Evolutionary conservation across 2,797 vertebrate genomes (phyloP), one percentile per base, ranked within the genome.

Genomic region (Harpagifer antarcticus): DNA sequence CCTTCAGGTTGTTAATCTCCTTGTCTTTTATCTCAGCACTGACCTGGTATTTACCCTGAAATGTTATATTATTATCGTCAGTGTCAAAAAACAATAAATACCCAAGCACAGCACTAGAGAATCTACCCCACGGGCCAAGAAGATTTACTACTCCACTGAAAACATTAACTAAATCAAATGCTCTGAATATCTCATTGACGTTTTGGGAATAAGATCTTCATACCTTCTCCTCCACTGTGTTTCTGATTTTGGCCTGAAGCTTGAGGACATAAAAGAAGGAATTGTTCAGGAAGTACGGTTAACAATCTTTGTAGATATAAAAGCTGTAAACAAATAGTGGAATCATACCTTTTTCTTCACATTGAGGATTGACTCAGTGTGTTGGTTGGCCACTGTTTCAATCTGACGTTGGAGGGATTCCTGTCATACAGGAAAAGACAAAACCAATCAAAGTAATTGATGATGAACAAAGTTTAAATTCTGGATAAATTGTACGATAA

Each of bases 211-310:
- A 16, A 50, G 43, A 17, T 3, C 23, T 45, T 85, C 74, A 37
- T 96, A 99, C 98, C 97, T 97, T 98, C 91, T 98, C 97, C 91
- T 95, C 96, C 90, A 98, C 96, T 65, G 93, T 70, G 81, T 84
- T 90, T 92, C 92, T 95, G 84, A 97, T 91, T 93, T 93, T 96
- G 91, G 89, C 84, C 92, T 98, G 97, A 74, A 98, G 95, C 97
- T 97, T 78, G 27, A 89, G 63, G 43, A 49, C 27, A 49, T 31
- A 65, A 43, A 15, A 85, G 3, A 50, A 37, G 33, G 33, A 54
- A 76, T 49, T 45, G 45, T 47, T 74, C 8, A 68, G 3, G 50
- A 47, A 7, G 6, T 61, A 76, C 82, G 67, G 55, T n/a, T n/a
- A n/a, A 66, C 76, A 23, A 15, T 70, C 9, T 43, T 43, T 17